Evolutionary conservation across 2,797 vertebrate species (phyloP), one percentile per base, ranked within the genome.

Genomic region (Halcyon leucocephala): DNA sequence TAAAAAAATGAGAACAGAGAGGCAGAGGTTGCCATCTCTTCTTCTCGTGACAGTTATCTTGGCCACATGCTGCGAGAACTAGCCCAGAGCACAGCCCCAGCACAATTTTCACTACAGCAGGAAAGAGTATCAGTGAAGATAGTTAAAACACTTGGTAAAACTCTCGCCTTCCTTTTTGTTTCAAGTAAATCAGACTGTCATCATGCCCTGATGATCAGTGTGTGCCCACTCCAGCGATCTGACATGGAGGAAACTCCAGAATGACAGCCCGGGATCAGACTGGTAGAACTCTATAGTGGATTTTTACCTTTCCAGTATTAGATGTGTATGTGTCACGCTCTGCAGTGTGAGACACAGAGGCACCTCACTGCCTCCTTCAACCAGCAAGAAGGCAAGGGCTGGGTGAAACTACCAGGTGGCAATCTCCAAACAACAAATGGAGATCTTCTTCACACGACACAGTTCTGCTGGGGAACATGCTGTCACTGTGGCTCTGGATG

Each of bases 11-110:
- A 81, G 79, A 87, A 70, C 4, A 2, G 12, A 90, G 74, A 72
- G 85, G 77, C 62, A 97, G 91, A 90, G 70, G 57, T 24, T 90
- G 93, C 92, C 78, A 24, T 33, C 14, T 46, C 55, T 81, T 72
- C 84, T 62, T 52, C 62, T 64, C 37, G 19, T 46, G 37, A n/a
- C 0, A 1, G 6, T 46, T 44, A 24, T 8, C 37, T 26, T 5
- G 41, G 64, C 86, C 15, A 21, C 14, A 41, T 6, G 4, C 24
- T 12, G 11, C 2, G 1, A 60, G 49, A 49, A 19, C 21, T 2
- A 31, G 35, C 33, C 35, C 58, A 18, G 22, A 57, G 39, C 49
- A 41, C 17, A 15, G 57, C 33, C 48, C 12, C 33, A 42, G 58
- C 6, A 6, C 10, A n/a, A 35, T 26, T n/a, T 14, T 39, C 58